Percentiles rank a stretch among this genome's conserved stretches.
phyloP scores from a whole-genome alignment of 2,888 invertebrate genomes.

The Drosophila atripex region DNA sequence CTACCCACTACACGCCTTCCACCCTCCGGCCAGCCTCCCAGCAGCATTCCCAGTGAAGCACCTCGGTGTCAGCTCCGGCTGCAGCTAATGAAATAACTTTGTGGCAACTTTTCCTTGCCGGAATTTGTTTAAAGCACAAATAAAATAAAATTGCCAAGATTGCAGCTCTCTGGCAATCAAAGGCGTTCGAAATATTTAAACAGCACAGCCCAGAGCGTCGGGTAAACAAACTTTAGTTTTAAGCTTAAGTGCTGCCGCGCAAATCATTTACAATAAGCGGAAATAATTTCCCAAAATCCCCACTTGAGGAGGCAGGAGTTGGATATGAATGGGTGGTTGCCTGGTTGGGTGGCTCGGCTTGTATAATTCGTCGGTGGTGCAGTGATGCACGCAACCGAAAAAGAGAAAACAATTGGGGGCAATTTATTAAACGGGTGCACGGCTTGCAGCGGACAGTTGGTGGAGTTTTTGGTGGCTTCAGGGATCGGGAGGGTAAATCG shows the following conservation, averaged over 20 bases:
- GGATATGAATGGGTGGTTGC: neutral
- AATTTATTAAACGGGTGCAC: slow-evolving; percentile 40
- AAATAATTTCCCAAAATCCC: slow-evolving; percentile 38
- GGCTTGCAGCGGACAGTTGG: slow-evolving; percentile 25
- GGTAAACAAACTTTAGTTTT: slow-evolving; percentile 32
- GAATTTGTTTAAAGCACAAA: slow-evolving; percentile 53
- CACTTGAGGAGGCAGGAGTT: neutral
- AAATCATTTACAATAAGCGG: slow-evolving; percentile 41
- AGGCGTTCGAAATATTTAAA: slow-evolving; percentile 31
- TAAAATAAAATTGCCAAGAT: slow-evolving; percentile 48
- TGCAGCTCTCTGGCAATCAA: slow-evolving; percentile 38
- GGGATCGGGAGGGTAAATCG: slow-evolving; percentile 4
- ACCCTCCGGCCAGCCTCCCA: neutral
- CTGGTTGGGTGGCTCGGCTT: slow-evolving; percentile 2
- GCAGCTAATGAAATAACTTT: slow-evolving; percentile 62
- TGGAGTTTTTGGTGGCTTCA: slow-evolving; percentile 1
- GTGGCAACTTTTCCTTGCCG: slow-evolving; percentile 49
- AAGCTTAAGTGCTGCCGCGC: slow-evolving; percentile 23
- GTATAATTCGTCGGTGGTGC: slow-evolving; percentile 16
- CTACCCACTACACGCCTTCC: neutral
- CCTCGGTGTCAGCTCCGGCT: slow-evolving; percentile 15
- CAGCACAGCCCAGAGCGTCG: slow-evolving; percentile 1
- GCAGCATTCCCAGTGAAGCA: neutral
- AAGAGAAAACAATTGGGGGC: slow-evolving; percentile 38
- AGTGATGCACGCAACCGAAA: slow-evolving; percentile 38